Base-by-base conservation (phyloP, 2,888 invertebrate genomes). In the Trichogramma evanescens region DNA sequence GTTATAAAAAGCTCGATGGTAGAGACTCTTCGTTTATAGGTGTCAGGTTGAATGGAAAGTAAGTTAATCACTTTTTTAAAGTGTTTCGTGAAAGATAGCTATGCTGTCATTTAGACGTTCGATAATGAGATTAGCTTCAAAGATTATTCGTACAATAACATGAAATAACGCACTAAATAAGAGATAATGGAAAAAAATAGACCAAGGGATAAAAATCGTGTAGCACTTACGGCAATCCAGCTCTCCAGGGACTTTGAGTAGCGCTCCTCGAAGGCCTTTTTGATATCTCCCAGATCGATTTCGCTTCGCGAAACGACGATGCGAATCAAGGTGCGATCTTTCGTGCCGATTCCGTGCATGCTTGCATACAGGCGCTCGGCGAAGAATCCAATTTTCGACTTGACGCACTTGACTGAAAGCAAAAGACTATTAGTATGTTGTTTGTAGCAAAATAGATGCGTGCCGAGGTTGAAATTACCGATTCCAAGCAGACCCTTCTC, bases 221-320 rank as follows among this genome's bases (percentile, higher is more conserved):
- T 13, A 2, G 13, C 13, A 84, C 88, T 86, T 84, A 93, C 94
- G 79, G 88, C 83, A 71, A 94, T 90, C 89, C 90, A 92, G 71
- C 83, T 86, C 74, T 91, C 93, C 75, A 95, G 79, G 60, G 89
- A 82, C 78, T 93, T 93, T 72, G 87, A 89, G 74, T 89, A 94
- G 74, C 86, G 86, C 70, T 83, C 82, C 69, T 89, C 89, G 82
- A 93, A 96, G 66, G 93, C 93, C 74, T 89, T 88, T 77, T 94
- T 95, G 74, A 96, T 93, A 77, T 93, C 93, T 59, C 91, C 93
- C 72, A 95, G 84, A 79, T 95, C 95, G 70, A 93, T 92, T 82
- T 94, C 91, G 59, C 91, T 89, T 77, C 94, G 87, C 69, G 93
- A 91, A 58, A 95, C 94, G 66, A 95, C 80, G 71, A 96, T 92